These are phyloP conservation scores for Acropternis orthonyx DNA, from an alignment of 2,797 vertebrate species.

Conservation along the genomic window DNA sequence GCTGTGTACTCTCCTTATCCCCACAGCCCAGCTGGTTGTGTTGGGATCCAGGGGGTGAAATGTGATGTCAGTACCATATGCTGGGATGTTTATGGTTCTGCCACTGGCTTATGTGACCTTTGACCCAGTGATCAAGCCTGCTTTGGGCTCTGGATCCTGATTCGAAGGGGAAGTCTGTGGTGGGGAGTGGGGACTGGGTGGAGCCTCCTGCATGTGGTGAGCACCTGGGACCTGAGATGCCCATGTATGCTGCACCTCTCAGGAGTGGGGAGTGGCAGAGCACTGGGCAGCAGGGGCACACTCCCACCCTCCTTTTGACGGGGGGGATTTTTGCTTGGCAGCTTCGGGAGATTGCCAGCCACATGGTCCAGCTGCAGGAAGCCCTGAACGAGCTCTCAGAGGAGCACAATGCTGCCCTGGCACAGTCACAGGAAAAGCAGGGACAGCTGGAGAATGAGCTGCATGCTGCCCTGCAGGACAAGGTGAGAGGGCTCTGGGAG, in stretches of 20 bases:
- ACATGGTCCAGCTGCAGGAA: slow-evolving; percentile 74
- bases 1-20: not conserved
- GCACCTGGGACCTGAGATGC: not conserved
- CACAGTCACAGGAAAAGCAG: slow-evolving; percentile 68
- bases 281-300: not conserved
- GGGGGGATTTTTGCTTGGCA: not conserved
- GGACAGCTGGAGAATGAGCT: slow-evolving; percentile 73
- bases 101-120: rapidly evolving
- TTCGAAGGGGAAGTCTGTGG: rapidly evolving
- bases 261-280: not conserved
- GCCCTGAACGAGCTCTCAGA: slow-evolving; percentile 75
- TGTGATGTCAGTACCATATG: rapidly evolving
- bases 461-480: slow-evolving; percentile 68
- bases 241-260: not conserved
- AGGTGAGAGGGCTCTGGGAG: slow-evolving; percentile 48
- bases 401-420: slow-evolving; percentile 74
- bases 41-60: rapidly evolving
- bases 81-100: not conserved
- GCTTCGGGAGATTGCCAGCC: slow-evolving; percentile 78
- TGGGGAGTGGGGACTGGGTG: not conserved
- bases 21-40: not conserved
- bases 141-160: not conserved
- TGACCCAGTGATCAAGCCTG: not conserved
- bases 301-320: not conserved
- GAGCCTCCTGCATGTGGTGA: rapidly evolving